Base-by-base conservation (phyloP, 2,113 vertebrate species). In the Neolamprologus variostigma region DNA sequence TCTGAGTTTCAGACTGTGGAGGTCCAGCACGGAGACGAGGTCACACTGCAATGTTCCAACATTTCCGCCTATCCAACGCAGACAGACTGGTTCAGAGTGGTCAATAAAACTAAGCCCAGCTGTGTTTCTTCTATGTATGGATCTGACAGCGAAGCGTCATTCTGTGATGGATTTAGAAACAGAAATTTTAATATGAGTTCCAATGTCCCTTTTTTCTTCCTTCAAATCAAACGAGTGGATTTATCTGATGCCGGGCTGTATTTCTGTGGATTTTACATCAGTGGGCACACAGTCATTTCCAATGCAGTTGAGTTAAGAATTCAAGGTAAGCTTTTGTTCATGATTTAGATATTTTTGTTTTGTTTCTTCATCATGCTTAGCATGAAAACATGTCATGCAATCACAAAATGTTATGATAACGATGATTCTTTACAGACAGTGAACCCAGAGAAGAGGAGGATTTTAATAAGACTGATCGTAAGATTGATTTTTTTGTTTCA, bases 71-170 rank as follows among this genome's bases (percentile, higher is more conserved):
- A 8, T 66, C 16, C 45, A 54, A 35, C 57, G 1, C 86, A 84
- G 47, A 68, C 57, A 19, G 86, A 87, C 5, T 84, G 86, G 86
- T 84, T 88, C 82, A 83, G 86, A 66, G 53, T 87, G 23, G 73
- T 28, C 42, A 0, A 80, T 57, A 37, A 33, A 51, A 61, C 14
- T 2, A n/a, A 85, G 12, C 16, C 37, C 37, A 78, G 63, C 85
- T 87, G 85, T 26, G 47, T 45, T 45, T 45, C 3, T n/a, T 50
- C 80, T 4, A 76, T 82, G 80, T 87, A 50, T 4, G 6, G 1
- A 0, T 4, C 45, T 3, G 8, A 86, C 2, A 3, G 5, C 1
- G 2, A n/a, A 5, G 9, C 33, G 0, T 6, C 3, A 0, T 5
- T 5, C 31, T 90, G 87, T 14, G 1, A 37, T 33, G 51, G 53